A percentile compares a stretch with the other conserved stretches of the same genome.
Conservation (phyloP, 2,113 vertebrate genomes). For the Calidris pugnax region DNA sequence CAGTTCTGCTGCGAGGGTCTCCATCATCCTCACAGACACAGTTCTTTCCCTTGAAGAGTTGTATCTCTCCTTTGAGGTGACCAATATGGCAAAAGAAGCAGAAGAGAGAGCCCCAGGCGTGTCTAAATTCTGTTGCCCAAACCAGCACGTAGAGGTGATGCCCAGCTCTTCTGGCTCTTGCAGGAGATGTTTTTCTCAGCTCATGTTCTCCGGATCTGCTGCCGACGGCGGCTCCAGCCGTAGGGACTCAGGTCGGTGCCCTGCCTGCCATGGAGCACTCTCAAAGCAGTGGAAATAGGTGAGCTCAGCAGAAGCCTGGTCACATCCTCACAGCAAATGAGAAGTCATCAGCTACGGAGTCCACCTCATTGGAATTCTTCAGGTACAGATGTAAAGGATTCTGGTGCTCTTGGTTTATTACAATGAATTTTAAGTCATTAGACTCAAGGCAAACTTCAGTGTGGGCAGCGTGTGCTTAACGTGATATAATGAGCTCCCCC, state of each 20-base stretch:
- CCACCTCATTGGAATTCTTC: neutral
- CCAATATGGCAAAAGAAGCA: neutral
- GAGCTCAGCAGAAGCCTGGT: neutral
- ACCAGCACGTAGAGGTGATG: rapidly evolving
- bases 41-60: neutral
- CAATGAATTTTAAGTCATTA: neutral
- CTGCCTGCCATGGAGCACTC: neutral
- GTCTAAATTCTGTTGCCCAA: neutral
- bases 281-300: neutral
- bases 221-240: neutral
- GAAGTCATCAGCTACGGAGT: neutral
- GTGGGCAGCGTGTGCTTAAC: neutral
- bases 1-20: neutral
- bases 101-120: neutral
- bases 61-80: neutral
- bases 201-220: neutral
- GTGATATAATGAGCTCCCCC: neutral
- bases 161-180: neutral
- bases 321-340: neutral
- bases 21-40: neutral
- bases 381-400: neutral
- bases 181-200: neutral
- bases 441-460: neutral
- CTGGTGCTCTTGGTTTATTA: neutral
- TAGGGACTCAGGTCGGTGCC: neutral